Evolutionary conservation across 2,888 invertebrate genomes (phyloP).

Genomic region (Cyclophora punctaria): DNA sequence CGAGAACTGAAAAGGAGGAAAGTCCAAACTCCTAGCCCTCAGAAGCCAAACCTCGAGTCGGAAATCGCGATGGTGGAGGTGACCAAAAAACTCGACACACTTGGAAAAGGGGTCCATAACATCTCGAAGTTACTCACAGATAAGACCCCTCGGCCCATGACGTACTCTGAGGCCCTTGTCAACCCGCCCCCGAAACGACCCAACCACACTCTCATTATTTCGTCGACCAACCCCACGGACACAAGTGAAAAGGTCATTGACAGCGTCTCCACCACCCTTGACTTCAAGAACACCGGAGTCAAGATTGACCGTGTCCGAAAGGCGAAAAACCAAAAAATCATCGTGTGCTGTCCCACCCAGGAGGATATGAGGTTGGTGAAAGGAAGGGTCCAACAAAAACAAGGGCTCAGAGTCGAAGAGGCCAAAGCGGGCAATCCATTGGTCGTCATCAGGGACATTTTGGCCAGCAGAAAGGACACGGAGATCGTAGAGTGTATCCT

Average conservation of each 20-base stretch:
- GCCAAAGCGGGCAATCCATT: slow-evolving; percentile 1
- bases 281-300: background rate
- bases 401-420: background rate
- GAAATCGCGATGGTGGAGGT: too few relatives aligned
- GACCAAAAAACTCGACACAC: too few relatives aligned
- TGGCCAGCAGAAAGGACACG: slow-evolving; percentile 5
- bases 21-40: too few relatives aligned
- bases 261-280: background rate
- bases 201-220: slow-evolving; percentile 1
- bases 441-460: background rate
- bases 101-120: too few relatives aligned
- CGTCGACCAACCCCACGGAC: background rate
- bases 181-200: too few relatives aligned
- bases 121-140: too few relatives aligned
- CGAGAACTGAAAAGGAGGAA: too few relatives aligned
- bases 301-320: background rate
- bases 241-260: background rate
- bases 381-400: background rate
- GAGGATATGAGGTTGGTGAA: background rate
- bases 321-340: slow-evolving; percentile 4
- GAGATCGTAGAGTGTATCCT: slow-evolving; percentile 10
- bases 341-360: slow-evolving; percentile 1
- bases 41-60: too few relatives aligned
- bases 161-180: too few relatives aligned
- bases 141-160: too few relatives aligned